phyloP scores from a whole-genome alignment of 2,888 invertebrate species.

The Ichneumoninae sp. region DNA sequence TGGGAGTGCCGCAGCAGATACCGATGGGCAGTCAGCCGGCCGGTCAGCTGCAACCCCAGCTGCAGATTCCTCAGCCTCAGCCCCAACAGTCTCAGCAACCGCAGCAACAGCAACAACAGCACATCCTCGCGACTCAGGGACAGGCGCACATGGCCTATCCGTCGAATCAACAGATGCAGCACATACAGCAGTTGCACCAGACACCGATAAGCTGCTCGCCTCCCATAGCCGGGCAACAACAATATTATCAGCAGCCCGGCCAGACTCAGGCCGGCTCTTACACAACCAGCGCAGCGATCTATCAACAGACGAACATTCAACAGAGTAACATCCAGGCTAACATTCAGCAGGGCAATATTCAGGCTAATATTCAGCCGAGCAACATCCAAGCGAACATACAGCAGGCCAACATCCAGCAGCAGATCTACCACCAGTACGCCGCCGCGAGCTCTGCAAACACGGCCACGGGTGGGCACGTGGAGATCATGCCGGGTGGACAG shows the following conservation, averaged over 20 bases:
- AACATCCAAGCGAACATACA: conserved; percentile 15
- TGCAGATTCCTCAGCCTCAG: conserved; percentile 76
- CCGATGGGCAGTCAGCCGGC: conserved; percentile 75
- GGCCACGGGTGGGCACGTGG: conserved; percentile 37
- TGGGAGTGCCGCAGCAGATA: conserved; percentile 85
- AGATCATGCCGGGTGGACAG: conserved; percentile 52
- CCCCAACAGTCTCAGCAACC: conserved; percentile 72
- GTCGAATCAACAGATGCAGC: conserved; percentile 77
- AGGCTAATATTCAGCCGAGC: not conserved
- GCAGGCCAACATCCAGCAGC: conserved; percentile 61
- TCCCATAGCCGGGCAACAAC: conserved; percentile 70
- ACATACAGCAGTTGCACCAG: conserved; percentile 81
- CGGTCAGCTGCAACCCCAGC: conserved; percentile 73
- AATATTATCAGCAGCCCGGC: conserved; percentile 67
- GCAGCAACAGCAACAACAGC: conserved; percentile 73
- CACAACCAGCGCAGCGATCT: conserved; percentile 43
- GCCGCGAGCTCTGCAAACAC: conserved; percentile 25
- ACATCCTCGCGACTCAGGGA: conserved; percentile 68
- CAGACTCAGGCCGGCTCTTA: conserved; percentile 48
- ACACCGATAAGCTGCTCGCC: conserved; percentile 75
- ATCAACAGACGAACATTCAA: conserved; percentile 64
- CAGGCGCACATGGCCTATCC: conserved; percentile 70
- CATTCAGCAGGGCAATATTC: conserved; percentile 28
- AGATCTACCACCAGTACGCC: conserved; percentile 65
- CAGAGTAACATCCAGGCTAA: conserved; percentile 46